Evolutionary conservation across 2,113 vertebrate species (phyloP), one percentile per base, ranked within the genome.

Genomic region (Oryzias celebensis): DNA sequence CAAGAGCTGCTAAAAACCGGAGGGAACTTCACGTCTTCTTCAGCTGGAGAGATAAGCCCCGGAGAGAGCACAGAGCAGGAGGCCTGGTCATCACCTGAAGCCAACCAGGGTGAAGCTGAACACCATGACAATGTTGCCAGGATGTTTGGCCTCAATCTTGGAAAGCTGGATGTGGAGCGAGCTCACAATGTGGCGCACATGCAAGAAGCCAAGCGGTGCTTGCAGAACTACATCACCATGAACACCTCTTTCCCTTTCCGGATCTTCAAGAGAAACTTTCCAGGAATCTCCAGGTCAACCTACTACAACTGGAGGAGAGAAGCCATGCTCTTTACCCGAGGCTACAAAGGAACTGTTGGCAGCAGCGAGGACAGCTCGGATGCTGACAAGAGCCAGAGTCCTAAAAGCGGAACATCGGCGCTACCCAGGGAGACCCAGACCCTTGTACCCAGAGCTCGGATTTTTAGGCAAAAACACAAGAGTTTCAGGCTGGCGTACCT

Each of bases 281-380:
- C 96, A 0, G 94, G 96, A 54, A 97, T 98, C 75, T 98, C 96
- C 3, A 91, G 96, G 47, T 98, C 96, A 2, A 98, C 96, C 14
- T 98, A 98, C 73, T 98, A 98, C 87, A 98, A 98, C 78, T 98
- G 96, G 96, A 91, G 96, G 78, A 93, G 95, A 41, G 97, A 98
- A 85, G 96, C 96, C 14, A 89, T 98, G 86, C 81, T 94, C 43
- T 92, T 92, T 50, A 94, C 85, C 50, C 87, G 94, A 36, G 86
- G 88, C 43, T 95, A 92, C 85, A 95, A 94, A 78, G 82, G 85
- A 52, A 73, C 62, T 0, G 47, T 53, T 0, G 89, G 84, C 28
- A 91, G 89, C 78, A 86, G 89, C 1, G 86, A 89, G 26, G 91
- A 92, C 52, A 77, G 89, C 72, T 88, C 85, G 0, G 91, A 92